These are phyloP conservation scores for Maniola jurtina DNA, from an alignment of 1,140 invertebrate species.

Conservation along the genomic window DNA sequence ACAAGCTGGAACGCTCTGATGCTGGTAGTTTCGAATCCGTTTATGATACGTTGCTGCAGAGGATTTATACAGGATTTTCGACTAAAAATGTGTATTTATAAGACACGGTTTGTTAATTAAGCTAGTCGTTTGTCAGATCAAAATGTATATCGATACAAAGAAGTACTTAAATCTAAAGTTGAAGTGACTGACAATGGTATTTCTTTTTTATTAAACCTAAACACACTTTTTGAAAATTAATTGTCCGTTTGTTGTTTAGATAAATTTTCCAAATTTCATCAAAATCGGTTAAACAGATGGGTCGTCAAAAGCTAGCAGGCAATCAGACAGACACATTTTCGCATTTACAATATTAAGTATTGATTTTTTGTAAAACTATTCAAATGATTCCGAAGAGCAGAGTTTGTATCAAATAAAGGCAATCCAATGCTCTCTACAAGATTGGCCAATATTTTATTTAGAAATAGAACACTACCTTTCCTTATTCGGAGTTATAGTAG, in stretches of 20 bases:
- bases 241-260: no score
- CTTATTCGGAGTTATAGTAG: slow-evolving; percentile 22
- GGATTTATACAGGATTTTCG: slow-evolving; percentile 9
- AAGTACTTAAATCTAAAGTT: no score
- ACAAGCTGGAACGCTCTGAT: slow-evolving; percentile 30
- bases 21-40: slow-evolving; percentile 17
- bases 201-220: no score
- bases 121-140: no score
- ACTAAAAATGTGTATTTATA: not conserved
- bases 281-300: no score
- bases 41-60: slow-evolving; percentile 5
- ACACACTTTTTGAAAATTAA: no score
- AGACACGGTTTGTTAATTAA: no score
- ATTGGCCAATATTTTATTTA: slow-evolving; percentile 29
- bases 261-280: no score
- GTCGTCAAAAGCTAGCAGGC: no score
- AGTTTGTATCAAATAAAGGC: slow-evolving; percentile 11
- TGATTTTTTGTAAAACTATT: not conserved
- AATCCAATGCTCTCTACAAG: slow-evolving; percentile 24
- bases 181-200: no score
- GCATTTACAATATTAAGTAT: not conserved
- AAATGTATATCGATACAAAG: no score
- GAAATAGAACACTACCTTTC: slow-evolving; percentile 17
- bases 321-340: no score
- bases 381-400: not conserved